Evolutionary conservation across 1,140 invertebrate genomes (phyloP), one percentile per base, ranked within the genome.

Genomic region (Oscheius sp.): DNA sequence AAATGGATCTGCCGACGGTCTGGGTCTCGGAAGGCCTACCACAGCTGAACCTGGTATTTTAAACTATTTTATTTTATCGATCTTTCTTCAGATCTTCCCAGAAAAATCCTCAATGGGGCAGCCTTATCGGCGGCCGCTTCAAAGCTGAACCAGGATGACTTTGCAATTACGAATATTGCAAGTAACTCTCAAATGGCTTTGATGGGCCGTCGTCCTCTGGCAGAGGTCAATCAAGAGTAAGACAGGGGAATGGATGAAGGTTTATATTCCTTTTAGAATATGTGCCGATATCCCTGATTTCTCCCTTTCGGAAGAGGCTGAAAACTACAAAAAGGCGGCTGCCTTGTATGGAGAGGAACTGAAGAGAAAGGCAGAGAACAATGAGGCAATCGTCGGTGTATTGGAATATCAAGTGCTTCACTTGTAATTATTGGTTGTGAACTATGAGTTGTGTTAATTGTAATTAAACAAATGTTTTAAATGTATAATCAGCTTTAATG

Each of bases 1-100:
- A 36, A 45, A 69, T 18, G 70, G 70, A 3, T 46, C 38, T 0
- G 75, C 76, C 15, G 68, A 79, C 32, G 78, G 78, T 29, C 73
- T 79, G 18, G 78, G 78, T n/a, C 58, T 79, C 2, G 78, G 75
- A 10, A 38, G 78, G 4, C 78, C 78, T 36, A 70, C 65, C 1
- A 65, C 78, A 3, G 64, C 75, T 10, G 78, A 79, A 23, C 72
- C 71, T 3, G 68, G 4, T 20, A 49, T 49, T 68, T 7, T 68
- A 45, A 45, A 45, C 15, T 18, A 45, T 18, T 45, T 18, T 45
- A 0, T 45, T 18, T 32, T 32, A 63, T 0, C 31, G 10, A 32
- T 3, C 31, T 20, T 72, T 29, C 72, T 66, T 26, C 28, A 71
- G 68, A 71, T 72, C 73, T 75, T 15, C 73, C 73, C 29, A 69